Conservation (phyloP, 2,113 vertebrate genomes). For the Lampris megalopsis region DNA sequence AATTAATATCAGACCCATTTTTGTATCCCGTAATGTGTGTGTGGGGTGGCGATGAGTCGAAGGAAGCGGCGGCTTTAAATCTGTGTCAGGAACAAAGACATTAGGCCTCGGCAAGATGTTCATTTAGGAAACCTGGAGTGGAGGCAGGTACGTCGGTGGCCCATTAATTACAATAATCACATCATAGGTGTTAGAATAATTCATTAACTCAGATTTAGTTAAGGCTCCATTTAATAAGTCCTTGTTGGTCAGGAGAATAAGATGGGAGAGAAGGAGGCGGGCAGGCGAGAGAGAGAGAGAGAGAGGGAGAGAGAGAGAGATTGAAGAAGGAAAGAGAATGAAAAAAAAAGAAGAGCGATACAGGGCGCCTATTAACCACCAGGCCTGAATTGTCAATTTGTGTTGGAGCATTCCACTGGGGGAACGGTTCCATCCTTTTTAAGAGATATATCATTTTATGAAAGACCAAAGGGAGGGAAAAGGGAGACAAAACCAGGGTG, state of each 20-base stretch:
- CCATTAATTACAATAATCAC: constrained; percentile 86
- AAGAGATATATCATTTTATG: constrained; percentile 86
- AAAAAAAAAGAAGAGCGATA: constrained; percentile 44
- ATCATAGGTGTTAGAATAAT: constrained; percentile 85
- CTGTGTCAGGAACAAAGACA: constrained; percentile 78
- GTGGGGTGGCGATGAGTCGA: constrained; percentile 51
- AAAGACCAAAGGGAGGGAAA: constrained; percentile 83
- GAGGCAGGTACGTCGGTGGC: constrained; percentile 75
- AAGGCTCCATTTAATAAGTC: constrained; percentile 83
- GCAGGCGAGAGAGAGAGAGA: constrained; percentile 50
- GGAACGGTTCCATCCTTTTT: constrained; percentile 80
- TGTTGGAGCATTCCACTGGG: constrained; percentile 82
- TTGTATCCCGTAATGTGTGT: constrained; percentile 71
- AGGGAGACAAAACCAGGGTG: constrained; percentile 76
- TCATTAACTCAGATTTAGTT: constrained; percentile 86
- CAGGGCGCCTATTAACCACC: constrained; percentile 78
- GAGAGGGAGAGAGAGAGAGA: constrained; percentile 28
- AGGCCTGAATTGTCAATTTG: constrained; percentile 84
- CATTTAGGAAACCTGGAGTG: constrained; percentile 79
- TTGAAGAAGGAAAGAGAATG: constrained; percentile 31
- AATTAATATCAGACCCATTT: constrained; percentile 73
- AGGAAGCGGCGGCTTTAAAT: constrained; percentile 72
- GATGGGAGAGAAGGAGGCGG: constrained; percentile 49
- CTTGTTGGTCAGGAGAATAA: constrained; percentile 79
- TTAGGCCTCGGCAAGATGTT: constrained; percentile 72